phyloP scores from a whole-genome alignment of 1,140 invertebrate species.

The Euura saliciscinereae region DNA sequence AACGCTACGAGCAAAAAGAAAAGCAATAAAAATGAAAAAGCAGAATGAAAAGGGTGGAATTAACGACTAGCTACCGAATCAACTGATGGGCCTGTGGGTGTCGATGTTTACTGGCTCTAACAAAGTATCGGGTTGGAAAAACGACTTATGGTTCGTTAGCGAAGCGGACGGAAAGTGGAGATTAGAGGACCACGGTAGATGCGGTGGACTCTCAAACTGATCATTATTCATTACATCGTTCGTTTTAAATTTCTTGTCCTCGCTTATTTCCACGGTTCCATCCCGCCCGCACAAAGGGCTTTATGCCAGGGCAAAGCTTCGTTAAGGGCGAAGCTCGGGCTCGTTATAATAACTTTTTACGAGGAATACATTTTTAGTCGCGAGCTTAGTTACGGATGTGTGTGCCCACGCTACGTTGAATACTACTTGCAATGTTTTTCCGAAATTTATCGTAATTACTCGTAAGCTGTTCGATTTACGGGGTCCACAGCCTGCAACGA shows the following conservation, averaged over 20 bases:
- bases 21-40: constrained; percentile 14
- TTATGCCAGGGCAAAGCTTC: no score
- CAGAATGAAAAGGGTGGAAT: not conserved
- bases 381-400: no score
- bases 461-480: no score
- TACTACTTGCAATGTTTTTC: no score
- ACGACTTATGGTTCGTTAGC: not conserved
- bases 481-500: no score
- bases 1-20: constrained; percentile 36
- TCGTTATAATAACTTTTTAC: no score
- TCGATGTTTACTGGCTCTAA: not conserved
- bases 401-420: no score
- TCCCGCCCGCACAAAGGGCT: not conserved
- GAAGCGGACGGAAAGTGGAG: not conserved
- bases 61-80: no score
- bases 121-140: not conserved
- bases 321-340: no score
- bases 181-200: not conserved
- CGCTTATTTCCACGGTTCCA: not conserved
- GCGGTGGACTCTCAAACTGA: not conserved
- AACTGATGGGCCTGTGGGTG: no score
- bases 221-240: not conserved
- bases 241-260: not conserved
- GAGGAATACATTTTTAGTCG: no score
- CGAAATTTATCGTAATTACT: no score